Conservation (phyloP, 2,888 invertebrate genomes). For the Anaspis maculata region DNA sequence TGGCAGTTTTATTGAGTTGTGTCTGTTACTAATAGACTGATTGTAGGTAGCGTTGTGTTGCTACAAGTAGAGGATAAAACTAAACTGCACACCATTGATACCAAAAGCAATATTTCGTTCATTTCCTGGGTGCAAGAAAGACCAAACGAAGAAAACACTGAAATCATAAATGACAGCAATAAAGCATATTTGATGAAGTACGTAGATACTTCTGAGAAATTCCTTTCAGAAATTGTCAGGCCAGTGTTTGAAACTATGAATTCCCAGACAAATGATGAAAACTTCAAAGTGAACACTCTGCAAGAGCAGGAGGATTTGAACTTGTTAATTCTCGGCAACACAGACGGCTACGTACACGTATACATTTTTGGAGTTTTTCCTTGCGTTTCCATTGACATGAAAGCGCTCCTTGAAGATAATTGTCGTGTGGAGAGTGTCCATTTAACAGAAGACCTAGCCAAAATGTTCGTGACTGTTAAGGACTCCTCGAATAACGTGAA, state of each 20-base stretch:
- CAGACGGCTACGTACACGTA: constrained; percentile 62
- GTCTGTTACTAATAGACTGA: too few relatives aligned
- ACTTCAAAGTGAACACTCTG: constrained; percentile 52
- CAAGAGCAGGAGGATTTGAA: constrained; percentile 57
- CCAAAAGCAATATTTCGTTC: constrained; percentile 58
- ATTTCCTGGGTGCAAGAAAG: constrained; percentile 57
- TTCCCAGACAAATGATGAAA: too few relatives aligned
- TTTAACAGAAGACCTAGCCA: constrained; percentile 62
- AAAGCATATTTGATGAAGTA: constrained; percentile 5
- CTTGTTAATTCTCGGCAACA: constrained; percentile 71
- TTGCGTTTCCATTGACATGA: constrained; percentile 60
- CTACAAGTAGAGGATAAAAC: constrained; percentile 83
- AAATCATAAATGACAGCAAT: too few relatives aligned
- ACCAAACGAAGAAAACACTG: constrained; percentile 19
- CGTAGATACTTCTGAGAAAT: constrained; percentile 37
- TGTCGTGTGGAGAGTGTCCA: constrained; percentile 57
- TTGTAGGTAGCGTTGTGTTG: too few relatives aligned
- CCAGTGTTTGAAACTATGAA: too few relatives aligned
- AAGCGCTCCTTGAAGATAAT: constrained; percentile 46
- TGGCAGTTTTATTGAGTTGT: too few relatives aligned
- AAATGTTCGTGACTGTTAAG: constrained; percentile 58
- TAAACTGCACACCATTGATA: constrained; percentile 57
- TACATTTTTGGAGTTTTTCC: constrained; percentile 80
- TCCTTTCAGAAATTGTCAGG: too few relatives aligned
- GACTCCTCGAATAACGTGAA: constrained; percentile 45